Conservation (phyloP, 2,113 vertebrate genomes). For the Carassius auratus region DNA sequence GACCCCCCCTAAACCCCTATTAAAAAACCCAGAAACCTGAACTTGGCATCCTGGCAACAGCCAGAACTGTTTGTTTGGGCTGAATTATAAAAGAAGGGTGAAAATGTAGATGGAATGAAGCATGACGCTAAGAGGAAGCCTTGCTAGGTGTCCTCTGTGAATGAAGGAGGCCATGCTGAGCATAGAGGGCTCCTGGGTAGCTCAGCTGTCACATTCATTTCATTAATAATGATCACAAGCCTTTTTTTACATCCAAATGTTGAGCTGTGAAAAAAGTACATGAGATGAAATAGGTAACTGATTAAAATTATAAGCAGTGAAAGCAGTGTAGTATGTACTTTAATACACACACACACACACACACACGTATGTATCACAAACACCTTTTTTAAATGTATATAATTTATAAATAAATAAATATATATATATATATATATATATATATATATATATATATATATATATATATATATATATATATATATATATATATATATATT, state of each 20-base stretch:
- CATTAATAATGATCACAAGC: background rate
- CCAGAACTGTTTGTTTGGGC: slow-evolving; percentile 34
- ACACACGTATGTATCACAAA: too few species aligned
- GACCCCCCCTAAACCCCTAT: slow-evolving; percentile 16
- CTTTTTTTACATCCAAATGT: background rate
- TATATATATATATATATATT: too few species aligned
- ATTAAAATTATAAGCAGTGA: background rate
- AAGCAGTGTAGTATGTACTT: too few species aligned
- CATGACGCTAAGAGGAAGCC: background rate
- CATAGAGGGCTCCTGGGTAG: too few species aligned
- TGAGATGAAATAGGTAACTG: background rate
- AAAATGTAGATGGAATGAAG: slow-evolving; percentile 17
- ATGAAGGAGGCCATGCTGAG: background rate
- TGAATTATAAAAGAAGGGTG: slow-evolving; percentile 33
- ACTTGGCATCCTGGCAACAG: slow-evolving; percentile 33
- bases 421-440: too few species aligned
- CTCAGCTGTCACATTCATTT: background rate
- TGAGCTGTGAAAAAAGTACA: background rate
- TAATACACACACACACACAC: too few species aligned
- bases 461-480: too few species aligned
- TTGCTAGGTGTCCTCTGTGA: background rate
- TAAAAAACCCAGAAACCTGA: slow-evolving; percentile 12
- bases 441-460: too few species aligned
- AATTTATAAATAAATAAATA: too few species aligned
- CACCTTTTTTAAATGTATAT: too few species aligned